Evolutionary conservation across 2,113 vertebrate genomes (phyloP).

Genomic region (Antechinus stuartii): DNA sequence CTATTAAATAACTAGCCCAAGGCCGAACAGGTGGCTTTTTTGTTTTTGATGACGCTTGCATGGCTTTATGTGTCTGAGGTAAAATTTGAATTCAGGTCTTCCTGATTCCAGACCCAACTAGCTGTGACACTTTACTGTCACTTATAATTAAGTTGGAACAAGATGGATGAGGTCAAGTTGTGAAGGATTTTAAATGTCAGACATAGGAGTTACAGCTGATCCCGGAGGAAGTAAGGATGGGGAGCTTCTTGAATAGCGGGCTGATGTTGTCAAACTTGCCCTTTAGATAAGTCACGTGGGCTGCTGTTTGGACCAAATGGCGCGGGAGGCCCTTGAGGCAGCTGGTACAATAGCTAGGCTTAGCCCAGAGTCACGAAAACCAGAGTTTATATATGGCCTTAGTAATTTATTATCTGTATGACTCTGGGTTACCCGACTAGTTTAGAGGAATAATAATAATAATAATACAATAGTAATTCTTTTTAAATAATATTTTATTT

Average conservation of each 20-base stretch:
- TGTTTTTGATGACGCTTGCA: too few relatives aligned
- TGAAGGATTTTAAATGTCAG: too few relatives aligned
- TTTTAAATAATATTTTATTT: background rate
- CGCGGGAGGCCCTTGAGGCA: background rate
- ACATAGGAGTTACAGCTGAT: too few relatives aligned
- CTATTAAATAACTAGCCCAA: too few relatives aligned
- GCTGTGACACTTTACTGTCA: too few relatives aligned
- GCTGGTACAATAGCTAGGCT: background rate
- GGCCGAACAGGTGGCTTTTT: too few relatives aligned
- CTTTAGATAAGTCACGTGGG: background rate
- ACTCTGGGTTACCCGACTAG: background rate
- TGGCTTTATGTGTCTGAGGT: too few relatives aligned
- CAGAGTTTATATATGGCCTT: background rate
- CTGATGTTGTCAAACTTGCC: background rate
- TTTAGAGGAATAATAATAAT: background rate
- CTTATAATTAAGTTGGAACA: too few relatives aligned
- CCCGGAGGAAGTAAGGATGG: too few relatives aligned
- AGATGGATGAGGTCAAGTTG: too few relatives aligned
- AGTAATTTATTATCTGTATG: background rate
- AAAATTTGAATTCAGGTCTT: too few relatives aligned
- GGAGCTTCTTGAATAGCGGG: background rate
- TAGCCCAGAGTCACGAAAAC: background rate
- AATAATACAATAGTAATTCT: background rate
- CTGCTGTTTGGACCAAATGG: background rate
- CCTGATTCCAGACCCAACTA: too few relatives aligned